Evolutionary conservation across 2,113 vertebrate species (phyloP), one percentile per base, ranked within the genome.

Genomic region (Trochalopteron elliotii): DNA sequence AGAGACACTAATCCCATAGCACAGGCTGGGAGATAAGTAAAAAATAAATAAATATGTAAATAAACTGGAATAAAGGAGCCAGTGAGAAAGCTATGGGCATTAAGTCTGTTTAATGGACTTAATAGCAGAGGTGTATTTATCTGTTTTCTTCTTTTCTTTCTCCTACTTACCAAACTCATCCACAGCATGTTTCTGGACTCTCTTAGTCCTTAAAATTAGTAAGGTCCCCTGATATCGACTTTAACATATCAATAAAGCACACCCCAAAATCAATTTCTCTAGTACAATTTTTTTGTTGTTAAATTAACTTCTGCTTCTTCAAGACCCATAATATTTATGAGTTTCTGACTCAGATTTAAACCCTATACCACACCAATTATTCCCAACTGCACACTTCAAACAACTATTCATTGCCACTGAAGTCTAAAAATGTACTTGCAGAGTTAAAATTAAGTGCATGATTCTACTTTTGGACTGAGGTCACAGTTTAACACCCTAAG

Each of bases 51-150:
- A 27, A 40, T 7, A 37, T 16, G 20, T 8, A 49, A 28, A 57
- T 30, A 11, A 59, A 68, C 9, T 33, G 25, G 28, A 70, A 52
- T 78, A 75, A 94, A 75, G 35, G 59, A 61, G 31, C 2, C 15
- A 14, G 20, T 14, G 10, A 81, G 27, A 77, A 60, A 63, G 23
- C 22, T 69, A 23, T 19, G 16, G 19, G 22, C 74, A 95, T 3
- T 39, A 37, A 53, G 19, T 27, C 33, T 22, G 11, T 30, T 45
- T 20, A 39, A 39, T 4, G 15, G 28, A 44, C 9, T 44, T 37
- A 15, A 60, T 4, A 60, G 5, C 1, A 0, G 59, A 20, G 0
- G 11, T 63, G 12, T 12, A 19, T n/a, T 63, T 33, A 25, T 28
- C 44, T 56, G 28, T 18, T 47, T 37, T 3, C 21, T 30, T 19